A percentile compares a stretch with the other conserved stretches of the same genome.
Evolutionary conservation across 1,140 invertebrate species (phyloP).

Genomic region (Leptestheria dahalacensis): DNA sequence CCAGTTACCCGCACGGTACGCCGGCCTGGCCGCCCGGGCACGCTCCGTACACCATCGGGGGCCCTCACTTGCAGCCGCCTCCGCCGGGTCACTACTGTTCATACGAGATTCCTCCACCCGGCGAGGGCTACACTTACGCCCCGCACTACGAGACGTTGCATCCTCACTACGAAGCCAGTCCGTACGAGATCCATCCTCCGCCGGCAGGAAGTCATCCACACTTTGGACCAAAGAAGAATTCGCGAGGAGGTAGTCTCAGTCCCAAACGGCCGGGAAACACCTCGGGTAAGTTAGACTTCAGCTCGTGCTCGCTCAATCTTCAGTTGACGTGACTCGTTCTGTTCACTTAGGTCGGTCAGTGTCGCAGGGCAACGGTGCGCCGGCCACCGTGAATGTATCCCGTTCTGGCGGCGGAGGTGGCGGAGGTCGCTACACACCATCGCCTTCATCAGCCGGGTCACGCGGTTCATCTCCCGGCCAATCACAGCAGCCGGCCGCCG

Average conservation of each 20-base stretch:
- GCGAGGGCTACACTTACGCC: neutral
- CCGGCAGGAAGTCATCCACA: neutral
- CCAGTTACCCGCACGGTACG: neutral
- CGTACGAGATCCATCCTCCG: neutral
- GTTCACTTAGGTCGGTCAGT: neutral
- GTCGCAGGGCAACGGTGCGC: constrained; percentile 2
- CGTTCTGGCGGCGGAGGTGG: constrained; percentile 13
- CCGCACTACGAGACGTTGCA: constrained; percentile 1
- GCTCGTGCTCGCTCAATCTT: neutral
- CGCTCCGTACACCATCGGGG: neutral
- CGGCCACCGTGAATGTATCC: constrained; percentile 29
- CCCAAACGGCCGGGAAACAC: constrained; percentile 11
- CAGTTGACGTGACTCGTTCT: neutral
- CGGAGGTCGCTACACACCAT: constrained; percentile 12
- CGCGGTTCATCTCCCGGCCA: constrained; percentile 11
- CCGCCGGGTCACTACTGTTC: neutral
- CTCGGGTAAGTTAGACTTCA: neutral
- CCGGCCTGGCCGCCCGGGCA: neutral
- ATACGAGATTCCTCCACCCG: neutral
- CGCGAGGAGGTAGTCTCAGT: constrained; percentile 8
- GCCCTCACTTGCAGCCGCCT: neutral
- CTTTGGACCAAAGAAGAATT: neutral
- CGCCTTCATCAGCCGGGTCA: constrained; percentile 10
- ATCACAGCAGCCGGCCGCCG: neutral
- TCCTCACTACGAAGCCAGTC: neutral